Evolutionary conservation across 1,140 invertebrate genomes (phyloP), one percentile per base, ranked within the genome.

Genomic region (Bursaphelenchus mucronatus): DNA sequence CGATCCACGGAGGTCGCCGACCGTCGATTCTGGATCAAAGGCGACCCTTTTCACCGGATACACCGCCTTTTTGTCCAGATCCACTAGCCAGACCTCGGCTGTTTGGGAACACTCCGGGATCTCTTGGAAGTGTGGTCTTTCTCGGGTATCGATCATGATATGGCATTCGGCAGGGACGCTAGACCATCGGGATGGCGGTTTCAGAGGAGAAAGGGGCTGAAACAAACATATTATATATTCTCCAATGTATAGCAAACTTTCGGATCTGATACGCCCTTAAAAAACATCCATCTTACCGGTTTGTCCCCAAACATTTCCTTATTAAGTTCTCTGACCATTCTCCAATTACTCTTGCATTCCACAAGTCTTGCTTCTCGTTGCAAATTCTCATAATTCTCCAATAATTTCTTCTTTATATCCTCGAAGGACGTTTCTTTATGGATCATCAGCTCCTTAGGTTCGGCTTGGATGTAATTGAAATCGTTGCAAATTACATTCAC

Each of bases 401-500:
- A 67, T 17, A 53, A 21, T 40, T 40, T 40, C n/a, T 11, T n/a
- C 10, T 15, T n/a, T 0, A 68, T n/a, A 13, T 59, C 39, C 40
- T 66, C 49, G 6, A 15, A 66, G 10, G 21, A 56, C 53, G 13
- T 17, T 17, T 56, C 49, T 43, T 51, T 44, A 53, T 21, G 15
- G 55, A 62, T 55, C 53, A 57, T 50, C 56, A 52, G 10, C 53
- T 47, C 63, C 19, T 46, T 8, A 5, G 51, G 8, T 51, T 54
- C 52, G 8, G 40, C 55, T 30, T 19, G n/a, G 45, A 49, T n/a
- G 17, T 30, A 30, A 30, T 30, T 30, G 30, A 30, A 30, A 30
- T 61, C 52, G 50, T 62, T 62, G 30, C 50, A 67, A 41, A 62
- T 4, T 55, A 58, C 43, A 64, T 61, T 39, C 67, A 85, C 83